Base-by-base conservation (phyloP, 2,797 vertebrate genomes). In the Sebastes nivosus region DNA sequence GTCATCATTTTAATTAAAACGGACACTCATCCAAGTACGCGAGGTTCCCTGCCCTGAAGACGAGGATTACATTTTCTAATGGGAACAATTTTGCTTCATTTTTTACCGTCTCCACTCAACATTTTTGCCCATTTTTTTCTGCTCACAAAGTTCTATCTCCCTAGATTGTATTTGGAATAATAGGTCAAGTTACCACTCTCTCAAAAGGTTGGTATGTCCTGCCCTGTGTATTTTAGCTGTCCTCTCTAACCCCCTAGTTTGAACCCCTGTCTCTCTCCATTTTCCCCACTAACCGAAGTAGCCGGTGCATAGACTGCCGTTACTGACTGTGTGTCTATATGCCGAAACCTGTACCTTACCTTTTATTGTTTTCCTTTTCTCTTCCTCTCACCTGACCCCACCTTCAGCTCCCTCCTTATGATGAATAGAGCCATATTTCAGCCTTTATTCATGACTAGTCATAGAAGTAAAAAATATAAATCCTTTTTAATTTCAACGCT, bases 151-250 rank as follows among this genome's bases (percentile, higher is more conserved):
- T 97, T 98, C 97, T 98, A 90, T 96, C 98, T 99, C 97, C 98
- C 97, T 98, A 98, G 97, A 97, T 99, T 99, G 91, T 98, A 99
- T 99, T 98, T 97, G 98, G 98, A 97, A 98, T 98, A 97, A 97
- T 99, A 99, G 97, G 96, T 98, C 97, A 96, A 98, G 98, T 99
- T 98, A 98, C 98, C 97, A 97, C 98, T 98, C 97, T 97, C 97
- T 97, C 96, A 99, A 99, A 99, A 99, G 98, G 98, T 99, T 99
- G 98, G 98, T 99, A 99, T 99, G 97, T 97, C 96, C 98, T 99
- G 98, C 98, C 98, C 97, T 99, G 97, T 99, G 97, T 98, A 97
- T 98, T 96, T 97, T 97, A 98, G 98, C 95, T 96, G 96, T 97
- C 97, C 95, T 98, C 97, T 98, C 96, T 99, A 99, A 99, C 98